Base-by-base conservation (phyloP, 2,888 invertebrate species). In the Gibbula magus region DNA sequence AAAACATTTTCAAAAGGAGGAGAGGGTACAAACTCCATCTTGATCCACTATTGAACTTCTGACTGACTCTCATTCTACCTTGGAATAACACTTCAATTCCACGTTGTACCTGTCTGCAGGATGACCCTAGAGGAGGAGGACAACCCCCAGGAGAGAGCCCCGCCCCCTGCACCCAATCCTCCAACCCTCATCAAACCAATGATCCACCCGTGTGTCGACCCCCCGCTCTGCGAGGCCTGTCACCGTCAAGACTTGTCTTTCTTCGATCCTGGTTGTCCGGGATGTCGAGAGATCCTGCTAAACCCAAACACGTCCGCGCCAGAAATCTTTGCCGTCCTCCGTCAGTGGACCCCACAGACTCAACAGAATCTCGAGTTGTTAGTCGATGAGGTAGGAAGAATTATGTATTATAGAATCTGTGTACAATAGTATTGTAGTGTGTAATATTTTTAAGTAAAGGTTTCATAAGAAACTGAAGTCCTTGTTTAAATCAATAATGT, bases 301-400 rank as follows among this genome's bases (percentile, higher is more conserved):
- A 88, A 89, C 77, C 86, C 91, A 0, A 85, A 87, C 75, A 91
- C 93, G 5, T 91, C 92, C 8, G 90, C 93, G n/a, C 91, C 93
- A 74, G 93, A 94, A 79, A 91, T 94, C 52, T 93, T 94, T 85
- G 94, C 94, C 76, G 92, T 94, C 53, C 85, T 94, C 81, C 86
- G 94, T 53, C 94, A 94, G 87, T 94, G 94, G 94, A 93, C 93
- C 39, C 93, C 94, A n/a, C 92, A 93, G 82, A 93, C 93, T 52
- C 94, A 94, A 86, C 92, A 92, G 61, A 93, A 92, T 75, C 88
- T 94, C 75, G 92, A 93, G 79, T 83, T 92, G 18, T 85, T 94
- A 39, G 90, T 94, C 2, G 86, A 91, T 79, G 93, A 94, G 92
- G 94, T 93, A 83, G 84, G 83, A 79, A 1, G 45, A 13, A 45